Evolutionary conservation across 1,140 invertebrate genomes (phyloP), one percentile per base, ranked within the genome.

Genomic region (Zaprionus capensis): DNA sequence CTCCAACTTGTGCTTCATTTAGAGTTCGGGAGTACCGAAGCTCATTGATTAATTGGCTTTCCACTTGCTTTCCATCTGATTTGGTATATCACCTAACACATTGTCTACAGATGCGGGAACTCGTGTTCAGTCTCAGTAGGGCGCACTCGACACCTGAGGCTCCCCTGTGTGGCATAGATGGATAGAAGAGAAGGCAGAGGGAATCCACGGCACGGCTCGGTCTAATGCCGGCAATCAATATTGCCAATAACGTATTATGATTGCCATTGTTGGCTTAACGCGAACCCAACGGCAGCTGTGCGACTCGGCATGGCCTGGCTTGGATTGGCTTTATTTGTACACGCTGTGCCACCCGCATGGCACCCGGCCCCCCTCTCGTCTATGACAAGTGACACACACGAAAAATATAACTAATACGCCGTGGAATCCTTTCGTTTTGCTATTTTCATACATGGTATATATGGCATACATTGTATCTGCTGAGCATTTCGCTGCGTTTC

Each of bases 241-340:
- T 82, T 77, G 72, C 73, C 80, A 82, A 86, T 86, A 86, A 82
- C 71, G 73, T 87, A 87, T 86, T 80, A 82, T 80, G 80, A 78
- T 86, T 80, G 80, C 73, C 82, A 71, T 79, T 86, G 44, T 68
- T 65, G 61, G 63, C 38, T 72, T 56, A 44, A 57, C 67, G 62
- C 31, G 46, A 44, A 26, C 24, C 38, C 24, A 55, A 59, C 56
- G 56, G 53, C 68, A 69, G 72, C 36, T 76, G 63, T 71, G 59
- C 36, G 14, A 44, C 26, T 56, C 46, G 22, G 55, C 26, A 59
- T 56, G 22, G 36, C 67, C 41, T 76, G 17, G 34, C 56, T 56
- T 28, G 12, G 34, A 31, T 58, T 64, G 65, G 73, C 65, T 66
- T 71, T 81, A 62, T 69, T 31, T 58, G 65, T 63, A 71, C 58